Evolutionary conservation across 2,888 invertebrate genomes (phyloP).

Genomic region (Hedychridium roseum): DNA sequence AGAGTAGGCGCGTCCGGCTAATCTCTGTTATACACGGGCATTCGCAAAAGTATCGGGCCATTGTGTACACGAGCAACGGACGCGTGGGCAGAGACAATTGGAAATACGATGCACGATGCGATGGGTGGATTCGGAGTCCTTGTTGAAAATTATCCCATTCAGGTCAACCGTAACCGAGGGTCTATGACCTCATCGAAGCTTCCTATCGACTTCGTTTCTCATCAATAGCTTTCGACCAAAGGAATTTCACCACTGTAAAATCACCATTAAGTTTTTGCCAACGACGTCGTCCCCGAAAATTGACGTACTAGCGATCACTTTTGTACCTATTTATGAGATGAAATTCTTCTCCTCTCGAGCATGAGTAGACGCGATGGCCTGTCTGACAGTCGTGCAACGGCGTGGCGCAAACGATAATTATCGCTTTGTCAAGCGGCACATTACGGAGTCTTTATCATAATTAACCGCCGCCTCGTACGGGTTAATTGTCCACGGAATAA

Average conservation of each 20-base stretch:
- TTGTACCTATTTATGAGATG: no score
- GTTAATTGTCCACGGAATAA: slow-evolving; percentile 41
- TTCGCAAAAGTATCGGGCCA: neutral
- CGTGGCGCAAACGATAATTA: slow-evolving; percentile 40
- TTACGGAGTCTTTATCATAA: slow-evolving; percentile 44
- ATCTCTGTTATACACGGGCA: no score
- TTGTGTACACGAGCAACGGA: neutral
- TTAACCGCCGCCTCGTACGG: slow-evolving; percentile 41
- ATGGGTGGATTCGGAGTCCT: neutral
- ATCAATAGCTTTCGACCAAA: neutral
- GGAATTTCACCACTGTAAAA: no score
- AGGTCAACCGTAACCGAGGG: neutral
- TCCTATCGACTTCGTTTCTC: neutral
- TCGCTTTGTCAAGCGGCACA: slow-evolving; percentile 37
- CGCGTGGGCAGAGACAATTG: neutral
- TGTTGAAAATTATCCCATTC: neutral
- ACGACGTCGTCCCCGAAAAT: no score
- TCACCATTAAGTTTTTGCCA: no score
- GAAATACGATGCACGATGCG: neutral
- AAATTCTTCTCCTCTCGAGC: no score
- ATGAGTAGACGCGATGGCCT: no score
- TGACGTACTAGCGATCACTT: no score
- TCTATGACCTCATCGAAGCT: neutral
- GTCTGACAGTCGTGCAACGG: slow-evolving; percentile 1
- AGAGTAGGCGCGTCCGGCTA: no score